Evolutionary conservation across 2,888 invertebrate genomes (phyloP).

Genomic region (Pherbina coryleti): DNA sequence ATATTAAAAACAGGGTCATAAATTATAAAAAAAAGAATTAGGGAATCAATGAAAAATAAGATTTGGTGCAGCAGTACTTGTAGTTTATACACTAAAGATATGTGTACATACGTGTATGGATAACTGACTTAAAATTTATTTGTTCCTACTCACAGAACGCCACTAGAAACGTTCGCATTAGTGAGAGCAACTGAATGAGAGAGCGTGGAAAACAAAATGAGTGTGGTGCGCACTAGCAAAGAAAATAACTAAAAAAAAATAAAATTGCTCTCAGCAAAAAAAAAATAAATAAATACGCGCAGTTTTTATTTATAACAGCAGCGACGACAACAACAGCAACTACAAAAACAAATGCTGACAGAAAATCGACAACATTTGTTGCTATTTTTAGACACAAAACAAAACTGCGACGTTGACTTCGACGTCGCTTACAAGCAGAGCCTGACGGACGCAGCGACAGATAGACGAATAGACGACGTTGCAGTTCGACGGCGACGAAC

Average conservation of each 20-base stretch:
- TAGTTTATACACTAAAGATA: no score
- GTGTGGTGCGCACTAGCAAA: background rate
- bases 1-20: no score
- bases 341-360: conserved; percentile 36
- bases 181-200: background rate
- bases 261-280: conserved; percentile 41
- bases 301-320: conserved; percentile 57
- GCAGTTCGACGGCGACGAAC: background rate
- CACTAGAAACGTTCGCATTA: background rate
- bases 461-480: background rate
- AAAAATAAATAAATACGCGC: conserved; percentile 56
- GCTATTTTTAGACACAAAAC: conserved; percentile 59
- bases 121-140: no score
- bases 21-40: no score
- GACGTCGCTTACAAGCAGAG: conserved; percentile 2
- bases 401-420: conserved; percentile 48
- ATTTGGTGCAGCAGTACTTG: no score
- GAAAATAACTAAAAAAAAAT: conserved; percentile 39
- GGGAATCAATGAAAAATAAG: no score
- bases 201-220: background rate
- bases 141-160: background rate
- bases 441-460: conserved; percentile 39
- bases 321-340: conserved; percentile 49
- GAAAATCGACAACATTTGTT: conserved; percentile 64
- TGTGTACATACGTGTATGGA: no score